Conservation (phyloP, 2,113 vertebrate genomes). For the Oceanodroma tethys region DNA sequence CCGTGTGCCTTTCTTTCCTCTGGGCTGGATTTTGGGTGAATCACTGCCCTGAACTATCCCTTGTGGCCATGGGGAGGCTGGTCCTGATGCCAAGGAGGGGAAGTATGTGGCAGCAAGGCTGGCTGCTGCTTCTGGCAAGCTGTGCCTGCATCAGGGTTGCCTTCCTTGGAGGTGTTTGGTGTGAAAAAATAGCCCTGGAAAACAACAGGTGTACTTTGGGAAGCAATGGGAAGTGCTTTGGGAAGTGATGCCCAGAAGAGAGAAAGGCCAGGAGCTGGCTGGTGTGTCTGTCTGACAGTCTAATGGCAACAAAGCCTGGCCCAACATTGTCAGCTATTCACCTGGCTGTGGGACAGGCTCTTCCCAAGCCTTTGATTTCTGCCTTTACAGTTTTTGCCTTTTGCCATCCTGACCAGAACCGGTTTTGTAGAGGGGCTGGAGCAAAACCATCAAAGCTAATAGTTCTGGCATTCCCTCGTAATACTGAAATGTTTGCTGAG, state of each 20-base stretch:
- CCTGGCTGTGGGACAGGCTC: not conserved
- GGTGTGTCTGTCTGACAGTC: not conserved
- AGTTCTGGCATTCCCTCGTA: not conserved
- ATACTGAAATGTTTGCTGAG: not conserved
- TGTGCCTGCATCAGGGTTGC: not conserved
- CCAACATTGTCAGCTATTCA: not conserved
- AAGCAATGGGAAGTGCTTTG: not conserved
- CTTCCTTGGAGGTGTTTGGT: not conserved
- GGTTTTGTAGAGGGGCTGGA: not conserved
- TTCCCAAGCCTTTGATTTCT: not conserved
- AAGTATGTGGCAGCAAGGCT: not conserved
- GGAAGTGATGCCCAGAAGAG: not conserved
- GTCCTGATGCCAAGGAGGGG: not conserved
- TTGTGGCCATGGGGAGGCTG: not conserved
- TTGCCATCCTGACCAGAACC: not conserved
- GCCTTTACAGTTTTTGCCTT: not conserved
- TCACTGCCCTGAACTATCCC: not conserved
- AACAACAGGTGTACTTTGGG: accelerated
- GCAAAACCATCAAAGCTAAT: not conserved
- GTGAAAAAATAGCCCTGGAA: not conserved
- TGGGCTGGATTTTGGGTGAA: not conserved
- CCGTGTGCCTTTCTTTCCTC: not conserved
- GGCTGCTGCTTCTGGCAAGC: not conserved
- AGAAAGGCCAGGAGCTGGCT: not conserved
- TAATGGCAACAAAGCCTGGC: not conserved